Base-by-base conservation (phyloP, 2,888 invertebrate species). In the Notodonta ziczac region DNA sequence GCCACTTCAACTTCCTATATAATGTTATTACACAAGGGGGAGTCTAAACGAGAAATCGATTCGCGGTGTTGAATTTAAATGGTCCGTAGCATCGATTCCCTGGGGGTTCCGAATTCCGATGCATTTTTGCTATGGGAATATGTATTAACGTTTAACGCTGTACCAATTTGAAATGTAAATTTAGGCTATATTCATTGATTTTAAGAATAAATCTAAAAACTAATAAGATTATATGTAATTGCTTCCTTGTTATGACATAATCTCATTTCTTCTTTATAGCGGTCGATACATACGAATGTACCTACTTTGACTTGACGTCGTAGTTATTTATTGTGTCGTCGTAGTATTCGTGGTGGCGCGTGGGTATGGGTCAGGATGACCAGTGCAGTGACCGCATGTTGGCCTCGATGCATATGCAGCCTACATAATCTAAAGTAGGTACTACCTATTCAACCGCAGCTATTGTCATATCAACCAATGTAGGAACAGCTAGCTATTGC, bases 31-130 rank as follows among this genome's bases (percentile, higher is more conserved):
- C 51, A 61, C 51, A 62, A 57, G 57, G 42, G 46, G 61, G 42
- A 68, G 42, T 57, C 48, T 35, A 53, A 50, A 63, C 58, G 58
- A 57, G 57, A 67, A 72, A 72, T 67, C 61, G 64, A 72, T 62
- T 65, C 14, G 52, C 44, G 16, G 42, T 54, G 56, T n/a, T 59
- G 39, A 59, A 58, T 60, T 62, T 54, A 44, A 57, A 61, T 48
- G 24, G 58, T 66, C 62, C 5, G 52, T 52, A n/a, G 52, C 13
- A 52, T 52, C 52, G 32, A 7, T 35, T 35, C 52, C 52, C 52
- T 9, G 0, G 7, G 32, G 14, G 48, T 48, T 48, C 48, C 50
- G 52, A 52, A n/a, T 52, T 12, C 16, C 16, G 52, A 52, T 52
- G 53, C 13, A 8, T 16, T 53, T 35, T 16, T 16, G 16, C 16